Evolutionary conservation across 2,888 invertebrate genomes (phyloP), one percentile per base, ranked within the genome.

Genomic region (Sphaeridia pumilis): DNA sequence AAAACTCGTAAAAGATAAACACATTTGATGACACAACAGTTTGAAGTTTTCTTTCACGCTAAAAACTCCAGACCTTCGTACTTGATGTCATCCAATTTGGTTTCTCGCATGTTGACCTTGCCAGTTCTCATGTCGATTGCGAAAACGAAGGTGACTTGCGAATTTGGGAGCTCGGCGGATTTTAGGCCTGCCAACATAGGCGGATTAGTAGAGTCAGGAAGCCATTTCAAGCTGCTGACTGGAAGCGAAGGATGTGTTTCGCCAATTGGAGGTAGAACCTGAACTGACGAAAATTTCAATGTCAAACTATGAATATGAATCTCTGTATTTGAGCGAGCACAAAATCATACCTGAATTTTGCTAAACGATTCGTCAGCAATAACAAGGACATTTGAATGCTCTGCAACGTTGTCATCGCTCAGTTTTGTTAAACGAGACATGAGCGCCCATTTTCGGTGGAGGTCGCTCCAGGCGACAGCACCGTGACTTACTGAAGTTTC

Each of bases 401-500:
- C 71, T 73, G 95, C 95, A 69, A 97, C 95, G 21, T 76, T 78
- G 0, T 83, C 83, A 69, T 92, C 86, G 53, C 92, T 90, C 66
- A 90, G 89, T 60, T 93, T 76, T 55, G 97, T 74, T 5, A 5
- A 12, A 17, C 5, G 7, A 17, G 38, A 12, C 0, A 97, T 73
- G 68, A 98, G 97, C 70, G 84, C 85, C 97, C 97, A 98, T 57
- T 79, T 78, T 63, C 81, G 75, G 24, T 46, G 46, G 22, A 22
- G 17, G n/a, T 52, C 41, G 24, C 93, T 93, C 95, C 95, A 98
- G 0, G 80, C 81, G 1, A 78, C 90, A 1, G 93, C 87, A 70
- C 97, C 97, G 67, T 97, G 95, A 61, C 95, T 92, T 83, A 97
- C 85, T n/a, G n/a, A n/a, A n/a, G n/a, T n/a, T n/a, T n/a, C n/a